These are phyloP conservation scores for Aphyosemion australe DNA, from an alignment of 2,113 vertebrate genomes.

Conservation along the genomic window DNA sequence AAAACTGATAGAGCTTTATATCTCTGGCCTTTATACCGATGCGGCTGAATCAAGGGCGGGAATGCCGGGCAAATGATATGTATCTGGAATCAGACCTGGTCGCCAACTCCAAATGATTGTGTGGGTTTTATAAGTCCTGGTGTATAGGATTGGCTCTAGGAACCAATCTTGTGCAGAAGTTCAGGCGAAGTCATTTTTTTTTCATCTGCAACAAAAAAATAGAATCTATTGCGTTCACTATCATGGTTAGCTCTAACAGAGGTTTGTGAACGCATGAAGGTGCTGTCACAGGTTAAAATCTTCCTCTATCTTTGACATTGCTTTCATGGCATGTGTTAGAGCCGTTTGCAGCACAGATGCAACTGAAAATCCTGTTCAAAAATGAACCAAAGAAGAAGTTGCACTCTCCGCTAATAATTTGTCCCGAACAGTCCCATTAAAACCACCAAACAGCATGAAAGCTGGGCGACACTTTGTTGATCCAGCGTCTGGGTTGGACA, in stretches of 20 bases:
- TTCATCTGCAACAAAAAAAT: neutral
- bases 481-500: slow-evolving; percentile 50
- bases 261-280: slow-evolving; percentile 10
- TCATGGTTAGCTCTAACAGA: slow-evolving; percentile 17
- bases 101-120: slow-evolving; percentile 30
- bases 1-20: slow-evolving; percentile 52
- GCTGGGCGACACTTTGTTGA: slow-evolving; percentile 41
- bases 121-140: slow-evolving; percentile 24
- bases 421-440: slow-evolving; percentile 7
- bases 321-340: slow-evolving; percentile 20
- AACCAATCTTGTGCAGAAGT: slow-evolving; percentile 19
- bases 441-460: slow-evolving; percentile 30
- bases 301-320: slow-evolving; percentile 24
- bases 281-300: slow-evolving; percentile 9
- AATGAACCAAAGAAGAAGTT: slow-evolving; percentile 7
- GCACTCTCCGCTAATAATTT: slow-evolving; percentile 1
- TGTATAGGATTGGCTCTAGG: neutral
- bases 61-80: slow-evolving; percentile 32
- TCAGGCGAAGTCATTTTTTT: slow-evolving; percentile 6
- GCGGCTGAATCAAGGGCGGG: slow-evolving; percentile 50
- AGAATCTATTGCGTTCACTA: neutral
- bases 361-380: slow-evolving; percentile 4
- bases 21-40: slow-evolving; percentile 54
- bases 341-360: slow-evolving; percentile 21
- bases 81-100: slow-evolving; percentile 27